phyloP scores from a whole-genome alignment of 2,113 vertebrate species.

The Vimba vimba region DNA sequence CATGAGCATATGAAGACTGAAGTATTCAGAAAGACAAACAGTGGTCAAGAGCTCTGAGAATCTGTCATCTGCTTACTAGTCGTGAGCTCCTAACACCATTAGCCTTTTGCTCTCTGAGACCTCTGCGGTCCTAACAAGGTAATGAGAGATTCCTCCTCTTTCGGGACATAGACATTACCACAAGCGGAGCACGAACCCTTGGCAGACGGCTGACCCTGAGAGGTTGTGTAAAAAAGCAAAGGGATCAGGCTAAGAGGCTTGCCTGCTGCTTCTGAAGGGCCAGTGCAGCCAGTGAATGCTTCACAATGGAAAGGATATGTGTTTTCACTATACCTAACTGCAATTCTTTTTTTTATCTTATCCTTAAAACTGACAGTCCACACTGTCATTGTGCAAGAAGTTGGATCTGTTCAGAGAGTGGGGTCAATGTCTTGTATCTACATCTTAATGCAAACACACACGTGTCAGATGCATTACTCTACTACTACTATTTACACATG shows the following conservation, averaged over 20 bases:
- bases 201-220: background rate
- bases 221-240: constrained; percentile 12
- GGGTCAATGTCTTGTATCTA: background rate
- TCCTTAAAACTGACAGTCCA: background rate
- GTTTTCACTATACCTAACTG: background rate
- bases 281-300: background rate
- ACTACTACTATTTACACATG: background rate
- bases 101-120: constrained; percentile 43
- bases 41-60: constrained; percentile 32
- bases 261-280: constrained; percentile 23
- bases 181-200: background rate
- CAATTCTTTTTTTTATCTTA: background rate
- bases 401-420: background rate
- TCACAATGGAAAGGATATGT: background rate
- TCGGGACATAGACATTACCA: background rate
- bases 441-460: background rate
- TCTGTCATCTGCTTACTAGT: constrained; percentile 52
- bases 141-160: constrained; percentile 35
- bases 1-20: background rate
- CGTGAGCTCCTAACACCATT: constrained; percentile 56
- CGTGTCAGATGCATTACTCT: background rate
- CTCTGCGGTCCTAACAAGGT: constrained; percentile 42
- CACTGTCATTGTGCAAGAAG: background rate
- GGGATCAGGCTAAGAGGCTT: constrained; percentile 38
- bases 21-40: constrained; percentile 28